Base-by-base conservation (phyloP, 92 coral and sea anemone species). In the Zoanthus gigantus region DNA sequence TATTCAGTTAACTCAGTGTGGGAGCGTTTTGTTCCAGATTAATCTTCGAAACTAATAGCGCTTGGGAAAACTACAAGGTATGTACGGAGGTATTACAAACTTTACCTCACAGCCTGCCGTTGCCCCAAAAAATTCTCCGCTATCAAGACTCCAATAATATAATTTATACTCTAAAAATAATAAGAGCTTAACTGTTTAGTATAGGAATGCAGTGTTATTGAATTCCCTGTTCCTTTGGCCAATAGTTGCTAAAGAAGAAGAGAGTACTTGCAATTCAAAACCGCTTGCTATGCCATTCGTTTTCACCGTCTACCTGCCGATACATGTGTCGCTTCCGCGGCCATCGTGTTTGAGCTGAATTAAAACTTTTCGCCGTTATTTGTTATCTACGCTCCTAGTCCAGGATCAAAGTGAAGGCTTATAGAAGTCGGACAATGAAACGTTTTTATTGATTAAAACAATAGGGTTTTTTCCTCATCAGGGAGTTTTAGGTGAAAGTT, bases 11-110 rank as follows among this genome's bases (percentile, higher is more conserved):
- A 65, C 57, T 48, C 4, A 11, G 10, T 63, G 47, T 44, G 31
- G 29, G 61, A 32, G 61, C 29, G 31, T 42, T 81, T 48, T 81
- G 85, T 65, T 65, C 34, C 75, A 44, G 85, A 66, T 18, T 69
- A 81, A 61, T 23, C 60, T 18, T 23, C 28, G 37, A 53, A 81
- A 81, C 10, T 52, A 60, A 65, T 81, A 81, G 74, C 65, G 60
- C 54, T 15, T 31, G 85, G 66, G 60, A 45, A 61, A 66, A 81
- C 75, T 7, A 37, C 72, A 81, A 81, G 85, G 85, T 81, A 81
- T 69, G 85, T 46, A 29, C 14, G 9, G 74, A 65, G 15, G 66
- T 65, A 23, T 14, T 66, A 32, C 28, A 81, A 65, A n/a, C 46
- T 66, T 63, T 7, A 30, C 9, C 63, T 8, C 46, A 15, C 32